These are phyloP conservation scores for Arctocebus calabarensis DNA, from an alignment of 2,797 vertebrate genomes.

Conservation along the genomic window DNA sequence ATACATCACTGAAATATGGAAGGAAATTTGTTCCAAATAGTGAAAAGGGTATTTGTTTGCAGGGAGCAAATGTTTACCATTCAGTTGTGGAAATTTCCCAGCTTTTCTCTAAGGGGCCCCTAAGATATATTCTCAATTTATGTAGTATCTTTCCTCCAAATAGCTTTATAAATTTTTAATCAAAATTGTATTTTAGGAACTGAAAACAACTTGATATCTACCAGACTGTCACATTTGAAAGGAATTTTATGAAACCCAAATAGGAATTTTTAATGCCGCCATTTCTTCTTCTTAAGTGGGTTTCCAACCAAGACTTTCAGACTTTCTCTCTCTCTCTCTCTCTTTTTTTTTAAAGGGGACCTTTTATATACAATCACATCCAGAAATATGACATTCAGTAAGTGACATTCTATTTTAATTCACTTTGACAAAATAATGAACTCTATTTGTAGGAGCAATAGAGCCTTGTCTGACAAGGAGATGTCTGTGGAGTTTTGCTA, in stretches of 20 bases:
- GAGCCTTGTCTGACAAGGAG: conserved; percentile 65
- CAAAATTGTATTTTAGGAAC: conserved; percentile 77
- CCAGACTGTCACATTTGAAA: conserved; percentile 73
- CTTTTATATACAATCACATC: conserved; percentile 73
- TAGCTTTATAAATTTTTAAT: conserved; percentile 83
- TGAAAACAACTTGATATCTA: conserved; percentile 78
- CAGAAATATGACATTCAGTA: conserved; percentile 74
- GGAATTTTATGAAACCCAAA: conserved; percentile 79
- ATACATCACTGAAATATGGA: neutral
- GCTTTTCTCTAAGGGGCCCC: conserved; percentile 43
- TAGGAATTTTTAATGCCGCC: conserved; percentile 74
- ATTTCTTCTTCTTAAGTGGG: conserved; percentile 71
- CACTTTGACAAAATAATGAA: conserved; percentile 84
- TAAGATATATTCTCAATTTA: conserved; percentile 75
- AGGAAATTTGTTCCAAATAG: neutral
- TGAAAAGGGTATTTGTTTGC: conserved; percentile 14
- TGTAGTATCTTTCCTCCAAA: conserved; percentile 78
- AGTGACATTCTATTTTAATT: conserved; percentile 83
- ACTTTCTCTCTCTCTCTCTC: conserved; percentile 18
- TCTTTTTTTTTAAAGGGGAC: conserved; percentile 3
- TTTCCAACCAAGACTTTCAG: conserved; percentile 66
- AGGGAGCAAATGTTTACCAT: conserved; percentile 31
- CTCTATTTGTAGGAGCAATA: conserved; percentile 76
- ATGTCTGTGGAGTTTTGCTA: conserved; percentile 71
- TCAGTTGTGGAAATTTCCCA: conserved; percentile 65